These are phyloP conservation scores for Notodonta dromedarius DNA, from an alignment of 2,888 invertebrate genomes.

Conservation along the genomic window DNA sequence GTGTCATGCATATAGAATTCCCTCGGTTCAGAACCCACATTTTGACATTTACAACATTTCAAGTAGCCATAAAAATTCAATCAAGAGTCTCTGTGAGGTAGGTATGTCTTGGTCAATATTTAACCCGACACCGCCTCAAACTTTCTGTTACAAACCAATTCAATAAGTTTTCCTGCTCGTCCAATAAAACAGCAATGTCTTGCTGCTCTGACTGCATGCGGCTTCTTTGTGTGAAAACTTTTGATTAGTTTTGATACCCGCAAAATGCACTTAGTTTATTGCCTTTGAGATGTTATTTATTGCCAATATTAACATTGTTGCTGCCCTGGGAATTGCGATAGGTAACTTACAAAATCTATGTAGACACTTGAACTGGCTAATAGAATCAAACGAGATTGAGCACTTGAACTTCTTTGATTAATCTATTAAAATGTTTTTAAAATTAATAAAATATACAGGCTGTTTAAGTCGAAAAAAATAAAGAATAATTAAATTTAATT, in stretches of 20 bases:
- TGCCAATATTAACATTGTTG: neutral
- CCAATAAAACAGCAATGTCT: constrained; percentile 68
- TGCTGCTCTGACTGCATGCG: constrained; percentile 60
- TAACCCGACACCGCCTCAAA: constrained; percentile 53
- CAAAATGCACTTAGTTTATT: constrained; percentile 42
- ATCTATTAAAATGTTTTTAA: too few relatives aligned
- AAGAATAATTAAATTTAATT: too few relatives aligned
- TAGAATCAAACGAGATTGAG: too few relatives aligned
- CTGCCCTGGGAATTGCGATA: neutral
- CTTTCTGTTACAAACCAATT: constrained; percentile 61
- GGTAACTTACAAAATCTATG: neutral
- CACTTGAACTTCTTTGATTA: too few relatives aligned
- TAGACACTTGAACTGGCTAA: too few relatives aligned
- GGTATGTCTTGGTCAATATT: constrained; percentile 49
- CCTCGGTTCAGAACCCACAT: too few relatives aligned
- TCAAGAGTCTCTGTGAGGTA: constrained; percentile 27
- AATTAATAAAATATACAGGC: too few relatives aligned
- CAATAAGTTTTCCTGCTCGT: constrained; percentile 58
- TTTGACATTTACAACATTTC: constrained; percentile 7
- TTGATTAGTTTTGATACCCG: constrained; percentile 68
- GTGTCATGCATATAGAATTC: too few relatives aligned
- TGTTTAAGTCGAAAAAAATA: too few relatives aligned
- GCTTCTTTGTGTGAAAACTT: constrained; percentile 65
- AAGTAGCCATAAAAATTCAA: constrained; percentile 26
- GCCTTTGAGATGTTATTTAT: constrained; percentile 10